phyloP scores from a whole-genome alignment of 2,113 vertebrate genomes.

The Colaptes auratus region DNA sequence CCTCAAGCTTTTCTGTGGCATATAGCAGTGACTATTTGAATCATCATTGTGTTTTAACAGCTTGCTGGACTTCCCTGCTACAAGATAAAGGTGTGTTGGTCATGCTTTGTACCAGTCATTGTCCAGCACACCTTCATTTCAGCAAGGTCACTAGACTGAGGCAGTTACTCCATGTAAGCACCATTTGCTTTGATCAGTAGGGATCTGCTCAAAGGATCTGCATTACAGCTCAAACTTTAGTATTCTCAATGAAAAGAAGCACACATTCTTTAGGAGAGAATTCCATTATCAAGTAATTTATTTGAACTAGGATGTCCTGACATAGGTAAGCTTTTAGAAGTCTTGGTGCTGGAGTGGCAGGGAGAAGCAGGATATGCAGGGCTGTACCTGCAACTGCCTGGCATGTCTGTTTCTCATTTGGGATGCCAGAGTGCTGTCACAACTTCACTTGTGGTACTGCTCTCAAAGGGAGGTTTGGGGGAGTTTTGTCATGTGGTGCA shows the following conservation, averaged over 20 bases:
- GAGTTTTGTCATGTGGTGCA: neutral
- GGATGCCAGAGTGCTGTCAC: neutral
- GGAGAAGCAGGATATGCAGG: neutral
- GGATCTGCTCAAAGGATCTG: neutral
- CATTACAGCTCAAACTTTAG: neutral
- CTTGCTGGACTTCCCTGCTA: neutral
- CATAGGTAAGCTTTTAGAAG: neutral
- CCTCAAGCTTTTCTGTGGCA: neutral
- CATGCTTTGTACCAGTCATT: neutral
- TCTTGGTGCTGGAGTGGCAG: fast-evolving
- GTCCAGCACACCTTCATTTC: too few species aligned
- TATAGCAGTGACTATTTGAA: neutral
- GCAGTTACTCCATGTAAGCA: neutral
- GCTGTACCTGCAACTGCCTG: fast-evolving
- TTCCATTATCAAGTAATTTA: neutral
- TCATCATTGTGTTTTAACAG: neutral
- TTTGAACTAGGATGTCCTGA: neutral
- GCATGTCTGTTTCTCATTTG: fast-evolving
- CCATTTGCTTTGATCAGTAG: neutral
- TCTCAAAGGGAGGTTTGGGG: neutral
- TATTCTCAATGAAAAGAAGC: neutral
- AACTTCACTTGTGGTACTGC: fast-evolving
- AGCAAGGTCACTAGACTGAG: neutral
- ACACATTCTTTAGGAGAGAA: neutral
- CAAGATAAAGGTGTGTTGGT: neutral